Evolutionary conservation across 35 echinoderm and acorn worm genomes (phyloP), one percentile per base, ranked within the genome.

Genomic region (Ptychodera flava): DNA sequence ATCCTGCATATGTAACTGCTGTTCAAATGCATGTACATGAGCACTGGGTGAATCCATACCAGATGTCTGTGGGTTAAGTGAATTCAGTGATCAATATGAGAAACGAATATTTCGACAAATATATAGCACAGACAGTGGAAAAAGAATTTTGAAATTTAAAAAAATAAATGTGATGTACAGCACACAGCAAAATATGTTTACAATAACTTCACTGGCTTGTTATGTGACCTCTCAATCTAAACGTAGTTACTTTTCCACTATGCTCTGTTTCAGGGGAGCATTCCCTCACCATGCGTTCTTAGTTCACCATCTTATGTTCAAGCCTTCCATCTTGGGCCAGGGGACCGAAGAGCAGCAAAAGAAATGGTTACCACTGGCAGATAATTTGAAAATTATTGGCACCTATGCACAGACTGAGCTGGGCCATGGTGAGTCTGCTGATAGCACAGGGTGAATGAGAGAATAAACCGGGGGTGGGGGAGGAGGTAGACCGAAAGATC

Each of bases 351-450:
- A 90, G 16, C 92, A 94, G 84, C 38, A 79, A 16, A 30, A 32
- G 32, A 85, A 90, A 87, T 94, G 92, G 88, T 36, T 79, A 12
- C 28, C 80, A 83, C 82, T 37, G 34, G 30, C n/a, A 30, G 28
- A 1, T 0, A 36, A 83, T 31, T 10, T 15, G 16, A n/a, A 35
- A 36, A 28, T 83, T 10, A 83, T 89, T 79, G 93, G 93, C 29
- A 94, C 93, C 22, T 94, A 94, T 86, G 93, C 93, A 29, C 93
- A 94, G 79, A 94, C 93, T 36, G 93, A 94, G 36, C 16, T 94
- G 30, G 93, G 89, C n/a, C 93, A 94, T 35, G 93, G 93, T 94
- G 89, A 77, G 89, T 36, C 30, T 29, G 75, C 15, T 77, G 15
- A 15, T 15, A 77, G 76, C 76, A 15, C 76, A 77, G n/a, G n/a